These are phyloP conservation scores for Stichodactyla helianthus DNA, from an alignment of 64 coral and sea anemone genomes.

Conservation along the genomic window DNA sequence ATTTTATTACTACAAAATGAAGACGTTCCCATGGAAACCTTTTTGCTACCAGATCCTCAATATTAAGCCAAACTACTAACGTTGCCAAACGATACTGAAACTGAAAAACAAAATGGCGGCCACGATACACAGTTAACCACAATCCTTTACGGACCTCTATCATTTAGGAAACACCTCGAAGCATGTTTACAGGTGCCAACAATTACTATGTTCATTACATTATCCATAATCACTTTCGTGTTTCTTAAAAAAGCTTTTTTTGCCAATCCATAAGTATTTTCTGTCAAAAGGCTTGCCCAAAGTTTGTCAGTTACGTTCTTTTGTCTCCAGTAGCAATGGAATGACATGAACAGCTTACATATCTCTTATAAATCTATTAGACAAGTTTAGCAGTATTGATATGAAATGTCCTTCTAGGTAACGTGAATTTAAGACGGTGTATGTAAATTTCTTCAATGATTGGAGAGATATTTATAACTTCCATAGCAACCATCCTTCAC, in stretches of 20 bases:
- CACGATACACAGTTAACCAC: not conserved
- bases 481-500: not conserved
- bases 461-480: not conserved
- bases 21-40: not conserved
- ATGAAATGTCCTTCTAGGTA: too few relatives aligned
- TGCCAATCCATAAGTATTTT: too few relatives aligned
- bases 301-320: too few relatives aligned
- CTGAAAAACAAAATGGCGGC: constrained; percentile 5
- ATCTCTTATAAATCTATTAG: too few relatives aligned
- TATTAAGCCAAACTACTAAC: not conserved
- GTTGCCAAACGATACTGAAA: not conserved
- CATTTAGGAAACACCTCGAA: not conserved
- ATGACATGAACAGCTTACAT: too few relatives aligned
- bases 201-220: not conserved
- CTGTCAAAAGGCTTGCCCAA: too few relatives aligned
- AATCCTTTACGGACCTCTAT: not conserved
- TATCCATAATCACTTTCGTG: not conserved
- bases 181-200: not conserved
- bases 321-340: too few relatives aligned
- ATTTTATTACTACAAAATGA: not conserved
- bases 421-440: not conserved
- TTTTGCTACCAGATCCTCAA: not conserved
- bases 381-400: too few relatives aligned
- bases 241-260: not conserved
- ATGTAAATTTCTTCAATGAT: not conserved